Evolutionary conservation across 2,113 vertebrate genomes (phyloP).

Genomic region (Aegithalos caudatus): DNA sequence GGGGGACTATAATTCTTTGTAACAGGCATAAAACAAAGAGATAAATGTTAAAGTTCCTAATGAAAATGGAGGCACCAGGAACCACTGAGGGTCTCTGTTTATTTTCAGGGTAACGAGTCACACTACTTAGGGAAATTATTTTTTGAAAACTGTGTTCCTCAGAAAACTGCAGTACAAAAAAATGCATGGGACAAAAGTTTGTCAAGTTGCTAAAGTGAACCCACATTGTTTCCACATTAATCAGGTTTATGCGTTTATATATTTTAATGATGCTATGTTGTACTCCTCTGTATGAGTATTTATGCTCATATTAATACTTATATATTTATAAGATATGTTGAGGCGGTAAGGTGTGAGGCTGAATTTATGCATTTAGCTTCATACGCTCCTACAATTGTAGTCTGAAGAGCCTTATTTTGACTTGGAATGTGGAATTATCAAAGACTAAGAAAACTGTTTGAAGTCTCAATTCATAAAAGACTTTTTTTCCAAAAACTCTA

Average conservation of each 20-base stretch:
- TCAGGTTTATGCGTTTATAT: neutral
- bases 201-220: neutral
- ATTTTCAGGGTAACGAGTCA: neutral
- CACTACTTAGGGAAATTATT: neutral
- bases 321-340: neutral
- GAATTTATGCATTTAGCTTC: neutral
- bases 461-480: neutral
- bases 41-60: conserved; percentile 58
- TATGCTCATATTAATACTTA: neutral
- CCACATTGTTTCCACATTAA: neutral
- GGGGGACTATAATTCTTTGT: conserved; percentile 38
- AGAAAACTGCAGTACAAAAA: neutral
- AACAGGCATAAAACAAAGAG: conserved; percentile 61
- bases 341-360: neutral
- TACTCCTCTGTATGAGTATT: neutral
- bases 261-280: neutral
- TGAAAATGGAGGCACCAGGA: conserved; percentile 28
- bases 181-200: neutral
- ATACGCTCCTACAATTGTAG: neutral
- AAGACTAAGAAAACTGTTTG: neutral
- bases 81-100: conserved; percentile 14
- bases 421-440: neutral
- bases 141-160: conserved; percentile 36
- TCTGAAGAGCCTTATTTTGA: neutral
- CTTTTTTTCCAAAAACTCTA: neutral